Conservation (phyloP, 2,888 invertebrate species). For the Diaphora mendica region DNA sequence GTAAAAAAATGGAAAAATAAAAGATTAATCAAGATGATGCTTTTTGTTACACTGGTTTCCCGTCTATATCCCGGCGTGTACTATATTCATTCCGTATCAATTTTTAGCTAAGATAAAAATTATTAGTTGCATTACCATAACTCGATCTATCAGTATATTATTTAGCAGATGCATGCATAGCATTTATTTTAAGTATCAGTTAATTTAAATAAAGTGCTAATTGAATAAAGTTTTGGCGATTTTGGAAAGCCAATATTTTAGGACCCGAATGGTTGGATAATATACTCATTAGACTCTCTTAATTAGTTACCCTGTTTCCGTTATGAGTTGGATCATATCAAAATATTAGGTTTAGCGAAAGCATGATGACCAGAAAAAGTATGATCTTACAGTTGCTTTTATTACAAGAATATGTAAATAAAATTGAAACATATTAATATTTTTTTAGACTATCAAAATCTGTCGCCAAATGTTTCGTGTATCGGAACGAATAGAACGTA, state of each 20-base stretch:
- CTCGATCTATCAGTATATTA: conserved; percentile 34
- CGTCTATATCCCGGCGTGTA: no score
- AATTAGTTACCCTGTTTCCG: not conserved
- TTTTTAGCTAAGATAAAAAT: no score
- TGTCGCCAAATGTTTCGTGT: no score
- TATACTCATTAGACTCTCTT: not conserved
- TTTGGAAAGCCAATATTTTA: conserved; percentile 1
- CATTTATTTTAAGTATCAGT: conserved; percentile 18
- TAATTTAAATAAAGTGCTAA: conserved; percentile 7
- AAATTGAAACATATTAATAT: no score
- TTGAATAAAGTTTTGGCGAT: conserved; percentile 9
- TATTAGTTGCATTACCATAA: conserved; percentile 43
- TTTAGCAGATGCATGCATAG: conserved; percentile 29
- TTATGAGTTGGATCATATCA: not conserved
- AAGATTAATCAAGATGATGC: not conserved
- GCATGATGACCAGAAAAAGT: not conserved
- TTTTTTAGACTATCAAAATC: no score
- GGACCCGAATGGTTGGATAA: not conserved
- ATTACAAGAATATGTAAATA: not conserved
- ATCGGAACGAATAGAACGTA: no score
- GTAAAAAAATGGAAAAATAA: no score
- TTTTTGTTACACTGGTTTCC: not conserved
- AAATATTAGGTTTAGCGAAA: not conserved
- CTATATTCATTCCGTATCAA: no score
- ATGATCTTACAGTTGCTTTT: not conserved